Conservation (phyloP, 2,888 invertebrate species). For the Monopis laevigella region DNA sequence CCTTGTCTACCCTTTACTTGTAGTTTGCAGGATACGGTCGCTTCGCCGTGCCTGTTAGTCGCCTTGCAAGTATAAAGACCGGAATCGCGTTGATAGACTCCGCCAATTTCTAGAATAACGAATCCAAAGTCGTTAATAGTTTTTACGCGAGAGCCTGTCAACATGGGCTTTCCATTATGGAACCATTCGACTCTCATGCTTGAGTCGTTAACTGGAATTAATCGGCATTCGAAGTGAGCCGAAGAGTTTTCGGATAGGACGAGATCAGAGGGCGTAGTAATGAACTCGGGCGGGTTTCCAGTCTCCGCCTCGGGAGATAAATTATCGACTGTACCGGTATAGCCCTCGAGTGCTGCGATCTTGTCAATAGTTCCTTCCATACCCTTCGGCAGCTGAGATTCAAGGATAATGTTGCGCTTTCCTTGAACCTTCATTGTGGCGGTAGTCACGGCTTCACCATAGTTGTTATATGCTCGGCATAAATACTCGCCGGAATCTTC, state of each 20-base stretch:
- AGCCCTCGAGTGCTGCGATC: constrained; percentile 90
- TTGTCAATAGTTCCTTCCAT: constrained; percentile 95
- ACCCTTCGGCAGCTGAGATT: constrained; percentile 90
- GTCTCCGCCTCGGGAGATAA: constrained; percentile 80
- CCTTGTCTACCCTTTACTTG: constrained; percentile 90
- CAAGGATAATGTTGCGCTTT: constrained; percentile 89
- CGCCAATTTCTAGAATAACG: constrained; percentile 94
- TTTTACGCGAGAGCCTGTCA: constrained; percentile 91
- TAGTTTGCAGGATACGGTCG: constrained; percentile 85
- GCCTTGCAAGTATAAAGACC: constrained; percentile 94
- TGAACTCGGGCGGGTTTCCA: constrained; percentile 90
- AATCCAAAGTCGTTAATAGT: constrained; percentile 98
- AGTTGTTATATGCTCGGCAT: constrained; percentile 88
- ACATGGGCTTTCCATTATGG: constrained; percentile 93
- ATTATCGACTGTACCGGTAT: constrained; percentile 75
- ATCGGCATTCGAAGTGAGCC: constrained; percentile 92
- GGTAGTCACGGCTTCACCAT: constrained; percentile 91
- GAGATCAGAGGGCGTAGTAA: constrained; percentile 86
- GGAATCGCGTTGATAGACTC: constrained; percentile 92
- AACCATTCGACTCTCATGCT: constrained; percentile 97
- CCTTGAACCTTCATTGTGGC: constrained; percentile 91
- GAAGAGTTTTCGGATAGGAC: constrained; percentile 86
- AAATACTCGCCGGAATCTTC: constrained; percentile 95
- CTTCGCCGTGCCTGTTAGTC: constrained; percentile 90
- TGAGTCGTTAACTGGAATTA: constrained; percentile 90